Percentiles rank a stretch among this genome's conserved stretches.
These are phyloP conservation scores for Pardosa pseudoannulata DNA, from an alignment of 2,888 invertebrate species.

Conservation along the genomic window DNA sequence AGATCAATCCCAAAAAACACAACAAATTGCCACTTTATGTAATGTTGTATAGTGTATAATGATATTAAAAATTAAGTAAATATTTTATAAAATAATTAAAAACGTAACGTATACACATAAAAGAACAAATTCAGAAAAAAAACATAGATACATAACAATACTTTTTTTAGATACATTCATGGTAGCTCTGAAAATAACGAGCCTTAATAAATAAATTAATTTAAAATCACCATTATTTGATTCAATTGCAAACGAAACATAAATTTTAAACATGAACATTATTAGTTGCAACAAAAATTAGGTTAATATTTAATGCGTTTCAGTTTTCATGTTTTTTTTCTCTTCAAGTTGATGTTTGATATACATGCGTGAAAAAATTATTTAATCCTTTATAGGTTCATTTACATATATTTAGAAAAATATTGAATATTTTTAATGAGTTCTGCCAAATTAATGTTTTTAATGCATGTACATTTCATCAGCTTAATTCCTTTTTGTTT, in stretches of 20 bases:
- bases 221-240: neutral
- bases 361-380: no score
- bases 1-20: neutral
- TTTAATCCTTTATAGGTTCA: no score
- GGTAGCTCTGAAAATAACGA: neutral
- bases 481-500: no score
- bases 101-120: neutral
- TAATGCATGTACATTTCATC: no score
- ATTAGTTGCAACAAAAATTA: no score
- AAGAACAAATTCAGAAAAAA: neutral
- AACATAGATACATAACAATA: neutral
- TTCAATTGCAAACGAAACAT: neutral
- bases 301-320: no score
- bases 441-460: no score
- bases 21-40: neutral
- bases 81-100: neutral
- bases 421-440: no score
- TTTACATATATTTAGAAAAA: no score
- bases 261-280: no score
- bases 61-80: neutral
- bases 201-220: conserved; percentile 5
- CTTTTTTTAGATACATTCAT: neutral
- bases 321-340: no score
- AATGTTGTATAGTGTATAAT: neutral
- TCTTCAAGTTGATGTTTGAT: no score